Evolutionary conservation across 2,113 vertebrate species (phyloP), one percentile per base, ranked within the genome.

Genomic region (Mirounga angustirostris): DNA sequence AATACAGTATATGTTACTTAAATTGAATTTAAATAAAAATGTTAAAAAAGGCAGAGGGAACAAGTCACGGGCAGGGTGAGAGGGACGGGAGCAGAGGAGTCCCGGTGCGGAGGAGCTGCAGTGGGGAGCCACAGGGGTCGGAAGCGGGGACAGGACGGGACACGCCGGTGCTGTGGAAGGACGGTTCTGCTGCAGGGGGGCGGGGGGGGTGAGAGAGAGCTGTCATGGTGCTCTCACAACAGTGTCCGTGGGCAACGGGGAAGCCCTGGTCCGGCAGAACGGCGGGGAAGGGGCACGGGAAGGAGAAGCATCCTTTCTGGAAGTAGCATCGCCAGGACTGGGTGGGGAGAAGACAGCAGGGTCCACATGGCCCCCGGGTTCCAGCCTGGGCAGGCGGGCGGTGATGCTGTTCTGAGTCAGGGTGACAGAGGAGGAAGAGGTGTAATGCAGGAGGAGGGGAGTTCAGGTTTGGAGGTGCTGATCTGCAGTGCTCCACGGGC

Each of bases 321-420:
- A 24, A 8, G 65, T 4, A 16, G 22, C 67, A 4, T 43, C n/a
- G 0, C 74, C 6, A 36, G 24, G 43, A 21, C 30, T 19, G 9
- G 21, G 0, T 3, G 33, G 40, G 12, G 4, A 50, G 80, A 52
- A 33, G 33, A 52, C 33, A 61, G 81, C 30, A 40, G 22, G 10
- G 22, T 19, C 16, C 18, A 21, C 28, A 4, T 0, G 10, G 30
- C 30, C 30, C 80, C 61, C 4, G 0, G 14, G 28, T 33, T 78
- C 11, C 28, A 84, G 67, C 71, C 40, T 26, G 36, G 69, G 54
- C 26, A 46, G 65, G 16, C 1, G 18, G 2, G 11, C 40, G 40
- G 30, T 19, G 30, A 0, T 4, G 36, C 65, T 2, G 6, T n/a
- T 30, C 63, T 59, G 21, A 59, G 36, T 9, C 9, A 7, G 10